phyloP scores from a whole-genome alignment of 1,140 invertebrate species.

The Octopus bimaculoides region DNA sequence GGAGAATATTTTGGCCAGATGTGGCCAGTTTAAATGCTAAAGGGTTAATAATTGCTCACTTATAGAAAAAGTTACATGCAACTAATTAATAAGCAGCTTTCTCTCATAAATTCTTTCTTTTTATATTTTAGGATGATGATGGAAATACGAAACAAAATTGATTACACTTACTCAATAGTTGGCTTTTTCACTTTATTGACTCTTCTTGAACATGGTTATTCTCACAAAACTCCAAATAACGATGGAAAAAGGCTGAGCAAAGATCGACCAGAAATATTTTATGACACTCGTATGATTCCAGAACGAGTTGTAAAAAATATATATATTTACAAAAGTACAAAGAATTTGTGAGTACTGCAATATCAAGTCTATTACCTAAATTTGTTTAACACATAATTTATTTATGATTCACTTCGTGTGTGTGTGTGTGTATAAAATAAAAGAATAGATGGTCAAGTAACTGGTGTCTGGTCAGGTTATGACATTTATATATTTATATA shows the following conservation, averaged over 20 bases:
- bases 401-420: no score
- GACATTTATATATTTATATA: no score
- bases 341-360: conserved; percentile 24
- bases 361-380: conserved; percentile 13
- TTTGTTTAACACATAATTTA: neutral
- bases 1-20: no score
- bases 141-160: conserved; percentile 17
- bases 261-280: conserved; percentile 17
- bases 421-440: no score
- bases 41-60: no score
- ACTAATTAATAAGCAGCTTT: no score
- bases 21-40: no score
- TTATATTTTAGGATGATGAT: conserved; percentile 17
- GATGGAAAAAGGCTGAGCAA: conserved; percentile 15
- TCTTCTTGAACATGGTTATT: neutral
- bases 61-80: no score
- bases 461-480: no score
- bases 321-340: conserved; percentile 24
- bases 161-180: conserved; percentile 15
- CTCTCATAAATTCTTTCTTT: no score
- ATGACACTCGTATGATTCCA: conserved; percentile 17
- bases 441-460: no score
- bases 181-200: conserved; percentile 17
- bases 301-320: conserved; percentile 19
- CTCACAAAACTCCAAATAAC: neutral